Percentiles rank a stretch among this genome's conserved stretches.
These are phyloP conservation scores for Brachionus rubens DNA, from an alignment of 1,140 invertebrate species.

Conservation along the genomic window DNA sequence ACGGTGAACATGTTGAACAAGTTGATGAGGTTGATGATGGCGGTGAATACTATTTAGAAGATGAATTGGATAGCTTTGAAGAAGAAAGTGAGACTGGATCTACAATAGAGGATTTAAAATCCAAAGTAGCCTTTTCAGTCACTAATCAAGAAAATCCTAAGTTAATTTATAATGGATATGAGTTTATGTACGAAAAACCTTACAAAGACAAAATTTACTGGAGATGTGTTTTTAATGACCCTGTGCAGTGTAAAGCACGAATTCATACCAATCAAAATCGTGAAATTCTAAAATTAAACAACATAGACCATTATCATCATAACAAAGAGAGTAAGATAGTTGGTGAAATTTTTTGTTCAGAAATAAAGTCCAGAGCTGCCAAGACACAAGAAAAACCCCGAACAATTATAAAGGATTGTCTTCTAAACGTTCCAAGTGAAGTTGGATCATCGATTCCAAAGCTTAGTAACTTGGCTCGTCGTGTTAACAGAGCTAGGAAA, in stretches of 20 bases:
- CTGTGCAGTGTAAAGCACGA: conserved; percentile 13
- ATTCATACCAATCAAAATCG: conserved; percentile 17
- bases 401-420: no score
- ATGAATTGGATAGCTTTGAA: conserved; percentile 21
- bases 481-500: no score
- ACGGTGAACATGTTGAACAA: neutral
- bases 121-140: conserved; percentile 5
- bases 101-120: conserved; percentile 2
- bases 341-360: no score
- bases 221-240: conserved; percentile 17
- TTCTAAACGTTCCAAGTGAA: no score
- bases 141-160: neutral
- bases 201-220: conserved; percentile 11
- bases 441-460: no score
- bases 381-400: no score
- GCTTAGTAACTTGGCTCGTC: no score
- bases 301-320: neutral
- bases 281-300: conserved; percentile 11
- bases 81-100: neutral
- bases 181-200: conserved; percentile 8
- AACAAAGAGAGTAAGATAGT: no score
- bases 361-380: no score
- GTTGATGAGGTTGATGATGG: no score
- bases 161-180: conserved; percentile 9
- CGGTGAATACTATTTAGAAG: conserved; percentile 13